phyloP scores from a whole-genome alignment of 2,113 vertebrate species.

The Fregetta grallaria region DNA sequence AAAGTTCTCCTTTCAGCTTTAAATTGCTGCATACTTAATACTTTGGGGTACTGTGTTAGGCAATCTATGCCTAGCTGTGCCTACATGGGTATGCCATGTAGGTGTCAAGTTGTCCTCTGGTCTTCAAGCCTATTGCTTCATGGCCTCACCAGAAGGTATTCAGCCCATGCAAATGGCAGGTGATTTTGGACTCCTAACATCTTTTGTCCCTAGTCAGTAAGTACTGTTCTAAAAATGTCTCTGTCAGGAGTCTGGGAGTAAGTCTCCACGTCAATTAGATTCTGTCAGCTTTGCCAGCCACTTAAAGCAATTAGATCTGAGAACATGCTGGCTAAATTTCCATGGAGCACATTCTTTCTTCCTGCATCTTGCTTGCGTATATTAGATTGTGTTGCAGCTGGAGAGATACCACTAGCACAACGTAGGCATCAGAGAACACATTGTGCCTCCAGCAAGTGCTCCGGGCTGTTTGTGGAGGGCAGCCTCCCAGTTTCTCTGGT shows the following conservation, averaged over 20 bases:
- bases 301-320: not conserved
- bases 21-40: not conserved
- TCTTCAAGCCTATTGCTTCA: not conserved
- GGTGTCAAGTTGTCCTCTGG: not conserved
- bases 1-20: not conserved
- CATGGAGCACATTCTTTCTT: not conserved
- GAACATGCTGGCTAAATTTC: not conserved
- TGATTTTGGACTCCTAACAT: not conserved
- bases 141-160: not conserved
- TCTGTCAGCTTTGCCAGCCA: not conserved
- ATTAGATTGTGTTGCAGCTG: not conserved
- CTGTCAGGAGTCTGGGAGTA: not conserved
- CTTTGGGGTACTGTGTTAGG: not conserved
- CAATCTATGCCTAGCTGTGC: not conserved
- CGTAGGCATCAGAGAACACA: not conserved
- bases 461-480: not conserved
- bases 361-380: not conserved
- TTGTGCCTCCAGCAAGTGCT: not conserved
- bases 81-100: not conserved
- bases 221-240: not conserved
- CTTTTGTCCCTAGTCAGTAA: not conserved
- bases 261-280: not conserved
- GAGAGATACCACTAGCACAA: not conserved
- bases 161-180: not conserved
- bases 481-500: not conserved